A percentile compares a stretch with the other conserved stretches of the same genome.
Evolutionary conservation across 2,113 vertebrate genomes (phyloP).

Genomic region (Gobius niger): DNA sequence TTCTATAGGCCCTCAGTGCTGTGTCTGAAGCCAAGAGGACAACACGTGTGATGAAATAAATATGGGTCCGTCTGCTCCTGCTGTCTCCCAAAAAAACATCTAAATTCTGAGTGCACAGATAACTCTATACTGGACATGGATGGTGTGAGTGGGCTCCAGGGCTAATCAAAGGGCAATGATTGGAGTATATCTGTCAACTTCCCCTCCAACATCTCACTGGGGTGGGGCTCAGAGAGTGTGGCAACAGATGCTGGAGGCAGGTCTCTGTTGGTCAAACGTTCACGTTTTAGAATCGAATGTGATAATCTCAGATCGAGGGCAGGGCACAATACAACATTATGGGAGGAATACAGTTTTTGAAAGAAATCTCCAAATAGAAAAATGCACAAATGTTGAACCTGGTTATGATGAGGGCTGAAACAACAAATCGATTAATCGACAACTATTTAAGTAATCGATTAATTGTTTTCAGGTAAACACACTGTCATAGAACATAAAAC

Average conservation of each 20-base stretch:
- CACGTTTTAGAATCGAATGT: too few species aligned
- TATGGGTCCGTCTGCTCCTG: slow-evolving; percentile 32
- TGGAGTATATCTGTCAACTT: slow-evolving; percentile 12
- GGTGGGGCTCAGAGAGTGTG: slow-evolving; percentile 39
- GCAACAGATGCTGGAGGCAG: slow-evolving; percentile 37
- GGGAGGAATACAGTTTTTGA: too few species aligned
- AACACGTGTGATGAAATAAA: slow-evolving; percentile 45
- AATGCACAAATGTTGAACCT: too few species aligned
- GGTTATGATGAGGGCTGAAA: too few species aligned
- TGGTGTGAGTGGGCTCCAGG: slow-evolving; percentile 10
- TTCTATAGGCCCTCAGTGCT: slow-evolving; percentile 2
- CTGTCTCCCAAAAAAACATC: slow-evolving; percentile 13
- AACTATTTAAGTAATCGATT: too few species aligned
- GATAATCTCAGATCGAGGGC: too few species aligned
- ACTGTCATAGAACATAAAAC: too few species aligned
- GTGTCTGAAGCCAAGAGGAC: not conserved
- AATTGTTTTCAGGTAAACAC: too few species aligned
- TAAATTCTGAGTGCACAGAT: slow-evolving; percentile 1
- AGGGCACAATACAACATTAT: not conserved
- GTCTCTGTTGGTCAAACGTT: slow-evolving; percentile 14
- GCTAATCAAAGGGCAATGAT: slow-evolving; percentile 12
- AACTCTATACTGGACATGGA: slow-evolving; percentile 15
- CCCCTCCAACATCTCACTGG: slow-evolving; percentile 30
- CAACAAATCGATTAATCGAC: too few species aligned
- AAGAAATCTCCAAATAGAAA: too few species aligned